Evolutionary conservation across 1,140 invertebrate genomes (phyloP).

Genomic region (Lutraria rhynchaena): DNA sequence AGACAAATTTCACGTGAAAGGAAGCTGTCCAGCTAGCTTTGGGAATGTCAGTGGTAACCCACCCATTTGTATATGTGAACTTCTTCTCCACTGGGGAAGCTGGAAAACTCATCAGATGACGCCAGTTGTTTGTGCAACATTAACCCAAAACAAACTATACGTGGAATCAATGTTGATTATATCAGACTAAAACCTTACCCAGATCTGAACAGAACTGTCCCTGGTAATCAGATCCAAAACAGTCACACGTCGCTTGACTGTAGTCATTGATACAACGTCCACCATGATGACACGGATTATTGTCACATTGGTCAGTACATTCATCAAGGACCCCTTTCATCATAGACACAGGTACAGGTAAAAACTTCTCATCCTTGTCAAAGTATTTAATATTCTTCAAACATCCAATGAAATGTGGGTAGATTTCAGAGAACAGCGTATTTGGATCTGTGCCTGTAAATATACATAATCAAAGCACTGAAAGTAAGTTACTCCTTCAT

Average conservation of each 20-base stretch:
- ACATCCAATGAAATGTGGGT: slow-evolving; percentile 95
- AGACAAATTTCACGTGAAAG: too few species aligned
- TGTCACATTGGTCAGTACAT: slow-evolving; percentile 85
- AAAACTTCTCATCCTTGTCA: slow-evolving; percentile 90
- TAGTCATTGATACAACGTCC: slow-evolving; percentile 75
- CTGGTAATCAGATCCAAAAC: slow-evolving; percentile 95
- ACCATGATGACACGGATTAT: slow-evolving; percentile 67
- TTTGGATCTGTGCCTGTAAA: slow-evolving; percentile 50
- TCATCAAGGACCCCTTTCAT: slow-evolving; percentile 64
- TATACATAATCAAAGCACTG: too few species aligned
- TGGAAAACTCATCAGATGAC: too few species aligned
- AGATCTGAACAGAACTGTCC: slow-evolving; percentile 94
- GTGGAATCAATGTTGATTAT: too few species aligned
- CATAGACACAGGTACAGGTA: slow-evolving; percentile 90
- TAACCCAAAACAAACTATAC: too few species aligned
- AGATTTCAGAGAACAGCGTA: slow-evolving; percentile 86
- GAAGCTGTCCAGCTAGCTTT: too few species aligned
- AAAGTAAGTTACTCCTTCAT: too few species aligned
- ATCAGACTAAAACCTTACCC: too few species aligned
- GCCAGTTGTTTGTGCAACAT: too few species aligned
- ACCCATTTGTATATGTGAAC: too few species aligned
- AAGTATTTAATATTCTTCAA: slow-evolving; percentile 92
- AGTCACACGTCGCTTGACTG: slow-evolving; percentile 81
- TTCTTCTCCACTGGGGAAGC: too few species aligned
- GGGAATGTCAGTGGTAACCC: too few species aligned